A percentile compares a stretch with the other conserved stretches of the same genome.
These are phyloP conservation scores for Alloscopus bannaensis DNA, from an alignment of 2,888 invertebrate genomes.

Conservation along the genomic window DNA sequence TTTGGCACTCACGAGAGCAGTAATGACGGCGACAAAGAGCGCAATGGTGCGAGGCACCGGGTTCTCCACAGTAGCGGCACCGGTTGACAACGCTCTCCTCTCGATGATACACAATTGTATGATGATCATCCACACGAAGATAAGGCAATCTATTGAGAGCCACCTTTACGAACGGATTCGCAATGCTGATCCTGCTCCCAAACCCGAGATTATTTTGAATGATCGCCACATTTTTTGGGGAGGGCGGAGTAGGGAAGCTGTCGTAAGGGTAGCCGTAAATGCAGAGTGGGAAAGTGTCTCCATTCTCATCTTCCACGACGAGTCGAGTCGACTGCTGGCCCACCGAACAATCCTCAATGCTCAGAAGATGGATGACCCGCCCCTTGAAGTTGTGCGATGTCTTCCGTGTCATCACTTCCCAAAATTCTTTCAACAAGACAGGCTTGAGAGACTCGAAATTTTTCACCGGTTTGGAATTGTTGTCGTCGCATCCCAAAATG, in stretches of 20 bases:
- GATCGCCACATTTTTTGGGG: not conserved
- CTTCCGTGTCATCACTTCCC: not conserved
- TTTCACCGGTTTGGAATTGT: not conserved
- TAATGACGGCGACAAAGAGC: not conserved
- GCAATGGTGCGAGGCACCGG: not conserved
- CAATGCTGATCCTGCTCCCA: conserved; percentile 2
- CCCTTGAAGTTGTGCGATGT: not conserved
- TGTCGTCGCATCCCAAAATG: not conserved
- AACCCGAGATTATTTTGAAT: not conserved
- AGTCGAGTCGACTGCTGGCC: not conserved
- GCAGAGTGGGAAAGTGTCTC: not conserved
- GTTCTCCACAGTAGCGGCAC: not conserved
- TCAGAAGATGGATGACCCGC: not conserved
- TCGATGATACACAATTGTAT: not conserved
- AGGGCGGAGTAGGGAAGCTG: not conserved
- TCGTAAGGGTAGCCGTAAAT: not conserved
- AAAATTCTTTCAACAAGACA: not conserved
- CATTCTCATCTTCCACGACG: not conserved
- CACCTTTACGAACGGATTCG: not conserved
- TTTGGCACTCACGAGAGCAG: conserved; percentile 3
- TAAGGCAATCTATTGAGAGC: not conserved
- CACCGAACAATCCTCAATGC: not conserved
- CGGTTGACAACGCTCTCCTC: not conserved
- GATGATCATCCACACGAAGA: not conserved
- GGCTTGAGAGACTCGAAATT: not conserved